A percentile compares a stretch with the other conserved stretches of the same genome.
phyloP scores from a whole-genome alignment of 2,113 vertebrate species.

The Centropus unirufus region DNA sequence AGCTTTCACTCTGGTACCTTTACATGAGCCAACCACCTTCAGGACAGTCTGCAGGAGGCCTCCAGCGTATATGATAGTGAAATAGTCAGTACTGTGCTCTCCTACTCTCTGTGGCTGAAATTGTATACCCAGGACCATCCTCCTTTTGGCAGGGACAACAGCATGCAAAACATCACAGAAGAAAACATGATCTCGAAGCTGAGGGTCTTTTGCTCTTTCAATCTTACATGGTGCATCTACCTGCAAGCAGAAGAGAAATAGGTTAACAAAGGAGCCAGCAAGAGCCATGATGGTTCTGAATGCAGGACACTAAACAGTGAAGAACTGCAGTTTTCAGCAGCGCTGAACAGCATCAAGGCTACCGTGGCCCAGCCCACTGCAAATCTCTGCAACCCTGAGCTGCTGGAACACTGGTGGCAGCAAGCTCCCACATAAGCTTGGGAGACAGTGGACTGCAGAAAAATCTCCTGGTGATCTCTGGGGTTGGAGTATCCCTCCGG shows the following conservation, averaged over 20 bases:
- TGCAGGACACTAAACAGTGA: background rate
- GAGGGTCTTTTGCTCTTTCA: constrained; percentile 42
- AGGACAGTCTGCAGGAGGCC: constrained; percentile 76
- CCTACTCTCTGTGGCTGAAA: constrained; percentile 84
- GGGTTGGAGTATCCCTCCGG: background rate
- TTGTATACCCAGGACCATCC: constrained; percentile 66
- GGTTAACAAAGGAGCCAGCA: background rate
- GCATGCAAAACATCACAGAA: constrained; percentile 71
- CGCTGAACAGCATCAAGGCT: background rate
- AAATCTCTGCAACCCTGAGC: background rate
- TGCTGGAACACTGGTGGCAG: background rate
- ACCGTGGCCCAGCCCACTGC: background rate
- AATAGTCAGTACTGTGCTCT: constrained; percentile 81
- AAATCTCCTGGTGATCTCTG: background rate
- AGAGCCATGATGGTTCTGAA: background rate
- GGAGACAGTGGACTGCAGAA: background rate
- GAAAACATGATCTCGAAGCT: constrained; percentile 77
- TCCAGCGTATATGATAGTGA: constrained; percentile 79
- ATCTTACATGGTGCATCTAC: constrained; percentile 84
- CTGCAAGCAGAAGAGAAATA: constrained; percentile 64
- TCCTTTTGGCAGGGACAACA: constrained; percentile 75
- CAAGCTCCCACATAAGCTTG: background rate
- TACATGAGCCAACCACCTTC: constrained; percentile 84
- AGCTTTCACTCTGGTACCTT: constrained; percentile 76
- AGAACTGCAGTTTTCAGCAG: background rate